These are phyloP conservation scores for Sterna hirundo DNA, from an alignment of 2,113 vertebrate species.

Conservation along the genomic window DNA sequence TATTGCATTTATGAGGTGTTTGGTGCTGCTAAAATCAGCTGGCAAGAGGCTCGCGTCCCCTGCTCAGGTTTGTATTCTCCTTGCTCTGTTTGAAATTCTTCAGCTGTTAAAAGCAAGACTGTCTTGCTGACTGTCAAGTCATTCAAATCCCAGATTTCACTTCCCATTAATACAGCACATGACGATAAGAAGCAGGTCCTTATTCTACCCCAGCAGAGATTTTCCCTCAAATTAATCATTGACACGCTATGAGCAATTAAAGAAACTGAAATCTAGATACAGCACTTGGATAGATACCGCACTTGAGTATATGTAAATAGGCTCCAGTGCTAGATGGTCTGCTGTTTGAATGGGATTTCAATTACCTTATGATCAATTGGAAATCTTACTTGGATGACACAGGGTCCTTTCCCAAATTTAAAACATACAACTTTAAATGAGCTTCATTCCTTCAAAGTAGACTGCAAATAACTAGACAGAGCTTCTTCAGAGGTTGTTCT, in stretches of 20 bases:
- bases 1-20: neutral
- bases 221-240: constrained; percentile 31
- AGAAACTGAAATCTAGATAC: neutral
- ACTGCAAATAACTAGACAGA: neutral
- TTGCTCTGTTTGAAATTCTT: neutral
- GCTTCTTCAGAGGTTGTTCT: neutral
- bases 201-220: neutral
- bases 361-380: neutral
- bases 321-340: neutral
- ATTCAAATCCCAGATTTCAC: constrained; percentile 14
- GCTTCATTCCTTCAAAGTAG: neutral
- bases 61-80: neutral
- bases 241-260: neutral
- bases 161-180: neutral
- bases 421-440: neutral
- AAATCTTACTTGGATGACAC: neutral
- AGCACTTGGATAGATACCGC: neutral
- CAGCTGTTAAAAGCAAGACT: neutral
- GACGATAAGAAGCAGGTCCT: neutral
- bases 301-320: constrained; percentile 11
- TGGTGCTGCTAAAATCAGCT: neutral
- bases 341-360: neutral
- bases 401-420: neutral
- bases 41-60: neutral
- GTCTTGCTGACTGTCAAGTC: neutral